Evolutionary conservation across 1,140 invertebrate species (phyloP).

Genomic region (Cotesia chilonis): DNA sequence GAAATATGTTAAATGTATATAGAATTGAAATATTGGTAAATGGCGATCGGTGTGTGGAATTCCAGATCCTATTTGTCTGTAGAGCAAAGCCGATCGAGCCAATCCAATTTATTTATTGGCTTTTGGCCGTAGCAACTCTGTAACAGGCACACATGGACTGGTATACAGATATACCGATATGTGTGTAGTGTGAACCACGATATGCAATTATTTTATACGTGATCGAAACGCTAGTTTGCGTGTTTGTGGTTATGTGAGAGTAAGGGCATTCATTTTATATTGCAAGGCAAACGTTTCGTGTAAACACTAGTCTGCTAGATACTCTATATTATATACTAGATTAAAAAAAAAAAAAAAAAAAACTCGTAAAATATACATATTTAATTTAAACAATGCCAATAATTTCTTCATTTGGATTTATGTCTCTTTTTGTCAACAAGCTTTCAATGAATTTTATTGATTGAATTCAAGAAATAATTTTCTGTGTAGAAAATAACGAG

Average conservation of each 20-base stretch:
- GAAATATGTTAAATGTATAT: conserved; percentile 4
- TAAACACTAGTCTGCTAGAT: conserved; percentile 22
- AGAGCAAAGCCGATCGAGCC: conserved; percentile 56
- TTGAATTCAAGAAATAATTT: no score
- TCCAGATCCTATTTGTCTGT: conserved; percentile 63
- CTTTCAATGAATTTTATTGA: no score
- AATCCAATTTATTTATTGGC: conserved; percentile 67
- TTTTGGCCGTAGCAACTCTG: conserved; percentile 50
- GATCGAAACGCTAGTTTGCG: conserved; percentile 31
- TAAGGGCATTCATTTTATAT: conserved; percentile 23
- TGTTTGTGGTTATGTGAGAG: conserved; percentile 27
- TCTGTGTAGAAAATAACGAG: no score
- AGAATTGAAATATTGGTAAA: conserved; percentile 36
- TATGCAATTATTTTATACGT: conserved; percentile 36
- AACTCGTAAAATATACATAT: no score
- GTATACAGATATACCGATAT: neutral
- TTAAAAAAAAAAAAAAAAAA: no score
- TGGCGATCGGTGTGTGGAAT: conserved; percentile 60
- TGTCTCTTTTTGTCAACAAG: no score
- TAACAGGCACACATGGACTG: conserved; percentile 21
- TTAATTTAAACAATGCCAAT: no score
- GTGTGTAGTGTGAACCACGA: conserved; percentile 19
- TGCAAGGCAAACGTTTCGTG: conserved; percentile 23
- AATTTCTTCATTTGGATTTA: no score
- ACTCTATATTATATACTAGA: neutral